Evolutionary conservation across 2,113 vertebrate genomes (phyloP).

Genomic region (Sinocyclocheilus maitianheensis): DNA sequence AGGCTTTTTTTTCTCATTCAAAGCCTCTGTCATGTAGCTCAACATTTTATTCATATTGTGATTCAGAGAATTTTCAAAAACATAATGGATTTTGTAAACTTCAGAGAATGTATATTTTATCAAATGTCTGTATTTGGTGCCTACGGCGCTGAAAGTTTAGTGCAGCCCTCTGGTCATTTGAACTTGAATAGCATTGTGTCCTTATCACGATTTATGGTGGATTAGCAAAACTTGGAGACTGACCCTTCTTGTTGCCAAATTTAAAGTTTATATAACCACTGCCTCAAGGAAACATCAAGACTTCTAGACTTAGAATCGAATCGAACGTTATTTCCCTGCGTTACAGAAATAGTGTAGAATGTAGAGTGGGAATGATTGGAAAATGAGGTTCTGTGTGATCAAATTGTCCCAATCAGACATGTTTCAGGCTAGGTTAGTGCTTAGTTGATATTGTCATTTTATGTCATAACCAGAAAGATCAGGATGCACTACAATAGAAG

Average conservation of each 20-base stretch:
- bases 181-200: constrained; percentile 40
- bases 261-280: constrained; percentile 25
- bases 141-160: constrained; percentile 30
- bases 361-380: constrained; percentile 8
- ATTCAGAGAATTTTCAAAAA: constrained; percentile 38
- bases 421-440: constrained; percentile 26
- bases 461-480: neutral
- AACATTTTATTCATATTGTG: constrained; percentile 21
- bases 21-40: constrained; percentile 33
- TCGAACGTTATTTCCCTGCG: neutral
- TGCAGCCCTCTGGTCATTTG: constrained; percentile 34
- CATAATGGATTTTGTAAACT: constrained; percentile 51
- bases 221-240: constrained; percentile 23
- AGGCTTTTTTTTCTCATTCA: constrained; percentile 31
- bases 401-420: neutral
- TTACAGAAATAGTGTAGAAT: neutral
- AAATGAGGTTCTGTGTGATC: neutral
- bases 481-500: constrained; percentile 24
- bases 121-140: constrained; percentile 48
- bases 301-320: no score
- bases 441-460: constrained; percentile 11
- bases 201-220: constrained; percentile 30
- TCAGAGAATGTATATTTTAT: constrained; percentile 59
- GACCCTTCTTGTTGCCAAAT: constrained; percentile 38
- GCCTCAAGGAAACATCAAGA: constrained; percentile 32